Evolutionary conservation across 2,797 vertebrate species (phyloP).

Genomic region (Remorina albescens): DNA sequence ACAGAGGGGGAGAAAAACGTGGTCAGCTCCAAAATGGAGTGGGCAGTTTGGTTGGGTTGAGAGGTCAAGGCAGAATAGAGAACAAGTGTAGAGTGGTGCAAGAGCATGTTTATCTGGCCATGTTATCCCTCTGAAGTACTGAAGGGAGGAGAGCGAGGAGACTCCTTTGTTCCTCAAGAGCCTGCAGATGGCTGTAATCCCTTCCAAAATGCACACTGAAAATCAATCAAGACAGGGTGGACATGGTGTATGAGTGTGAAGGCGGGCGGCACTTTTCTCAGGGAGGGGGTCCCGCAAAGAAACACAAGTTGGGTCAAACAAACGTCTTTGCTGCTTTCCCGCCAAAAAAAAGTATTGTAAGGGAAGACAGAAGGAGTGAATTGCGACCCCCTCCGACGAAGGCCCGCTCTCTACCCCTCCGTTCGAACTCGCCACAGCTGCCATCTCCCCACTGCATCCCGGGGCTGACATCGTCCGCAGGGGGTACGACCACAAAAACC

Average conservation of each 20-base stretch:
- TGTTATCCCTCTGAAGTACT: slow-evolving; percentile 81
- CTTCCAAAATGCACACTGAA: slow-evolving; percentile 84
- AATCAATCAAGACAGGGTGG: slow-evolving; percentile 80
- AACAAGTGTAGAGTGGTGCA: slow-evolving; percentile 62
- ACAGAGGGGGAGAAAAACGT: slow-evolving; percentile 14
- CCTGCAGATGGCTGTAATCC: slow-evolving; percentile 89
- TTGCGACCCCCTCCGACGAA: slow-evolving; percentile 56
- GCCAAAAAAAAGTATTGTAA: slow-evolving; percentile 78
- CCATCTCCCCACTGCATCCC: slow-evolving; percentile 45
- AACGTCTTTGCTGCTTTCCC: slow-evolving; percentile 77
- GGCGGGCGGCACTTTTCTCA: slow-evolving; percentile 69
- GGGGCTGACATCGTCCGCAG: slow-evolving; percentile 44
- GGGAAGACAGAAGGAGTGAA: slow-evolving; percentile 70
- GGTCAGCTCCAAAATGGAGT: slow-evolving; percentile 57
- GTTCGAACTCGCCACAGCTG: slow-evolving; percentile 74
- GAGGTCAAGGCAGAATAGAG: slow-evolving; percentile 70
- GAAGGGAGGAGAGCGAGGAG: slow-evolving; percentile 72
- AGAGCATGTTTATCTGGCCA: slow-evolving; percentile 74
- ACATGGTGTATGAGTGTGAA: slow-evolving; percentile 72
- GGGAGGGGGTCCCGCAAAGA: slow-evolving; percentile 65
- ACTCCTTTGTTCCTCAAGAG: slow-evolving; percentile 86
- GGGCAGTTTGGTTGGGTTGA: slow-evolving; percentile 63
- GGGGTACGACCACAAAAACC: slow-evolving; percentile 55
- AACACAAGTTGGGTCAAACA: slow-evolving; percentile 70
- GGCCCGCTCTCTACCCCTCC: slow-evolving; percentile 35